A percentile compares a stretch with the other conserved stretches of the same genome.
Evolutionary conservation across 2,797 vertebrate species (phyloP).

Genomic region (Pseudochirops corinnae): DNA sequence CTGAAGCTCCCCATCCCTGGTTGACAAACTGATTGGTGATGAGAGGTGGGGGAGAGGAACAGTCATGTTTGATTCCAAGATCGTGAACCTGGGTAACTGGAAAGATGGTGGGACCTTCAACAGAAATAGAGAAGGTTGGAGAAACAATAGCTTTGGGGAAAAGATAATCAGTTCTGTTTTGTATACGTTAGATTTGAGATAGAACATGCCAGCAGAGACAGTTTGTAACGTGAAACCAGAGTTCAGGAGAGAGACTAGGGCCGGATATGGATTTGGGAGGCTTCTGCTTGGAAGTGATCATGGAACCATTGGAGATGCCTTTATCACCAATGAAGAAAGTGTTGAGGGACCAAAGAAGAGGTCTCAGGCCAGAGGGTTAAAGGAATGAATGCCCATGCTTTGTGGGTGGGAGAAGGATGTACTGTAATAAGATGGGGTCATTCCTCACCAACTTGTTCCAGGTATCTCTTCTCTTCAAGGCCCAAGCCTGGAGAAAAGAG

Average conservation of each 20-base stretch:
- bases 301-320: not conserved
- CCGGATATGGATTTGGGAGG: not conserved
- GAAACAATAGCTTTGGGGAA: not conserved
- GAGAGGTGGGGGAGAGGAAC: not conserved
- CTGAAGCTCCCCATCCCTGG: too few species aligned
- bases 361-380: not conserved
- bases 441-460: not conserved
- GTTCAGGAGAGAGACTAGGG: not conserved
- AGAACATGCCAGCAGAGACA: not conserved
- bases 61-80: not conserved
- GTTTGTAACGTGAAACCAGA: not conserved
- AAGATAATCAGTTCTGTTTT: not conserved
- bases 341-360: not conserved
- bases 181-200: not conserved
- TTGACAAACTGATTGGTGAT: not conserved
- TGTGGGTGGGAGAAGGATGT: not conserved
- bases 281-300: not conserved
- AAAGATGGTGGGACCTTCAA: not conserved
- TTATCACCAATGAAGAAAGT: not conserved
- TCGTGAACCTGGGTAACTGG: not conserved
- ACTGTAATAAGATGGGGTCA: not conserved
- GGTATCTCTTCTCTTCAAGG: not conserved
- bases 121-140: not conserved
- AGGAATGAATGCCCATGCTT: not conserved
- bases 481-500: not conserved